These are phyloP conservation scores for Vanessa atalanta DNA, from an alignment of 1,140 invertebrate genomes.

Conservation along the genomic window DNA sequence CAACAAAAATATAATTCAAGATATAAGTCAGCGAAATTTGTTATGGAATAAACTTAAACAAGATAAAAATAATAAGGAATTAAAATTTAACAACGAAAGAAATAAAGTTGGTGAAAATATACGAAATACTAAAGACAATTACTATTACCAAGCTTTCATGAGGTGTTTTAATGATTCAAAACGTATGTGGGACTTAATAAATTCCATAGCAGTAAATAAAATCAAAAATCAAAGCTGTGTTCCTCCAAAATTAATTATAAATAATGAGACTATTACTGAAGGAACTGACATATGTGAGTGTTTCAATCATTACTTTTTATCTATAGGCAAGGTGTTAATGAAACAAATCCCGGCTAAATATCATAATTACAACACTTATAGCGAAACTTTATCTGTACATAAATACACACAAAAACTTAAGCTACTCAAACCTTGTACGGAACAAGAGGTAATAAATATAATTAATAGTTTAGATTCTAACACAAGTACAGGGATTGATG, in stretches of 20 bases:
- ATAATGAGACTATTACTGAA: constrained; percentile 14
- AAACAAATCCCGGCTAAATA: constrained; percentile 8
- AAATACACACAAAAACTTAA: constrained; percentile 10
- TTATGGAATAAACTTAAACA: constrained; percentile 3
- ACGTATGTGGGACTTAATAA: constrained; percentile 5
- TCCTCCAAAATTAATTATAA: constrained; percentile 6
- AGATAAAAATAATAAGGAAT: constrained; percentile 7
- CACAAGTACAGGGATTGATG: constrained; percentile 14
- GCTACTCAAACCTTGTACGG: constrained; percentile 15
- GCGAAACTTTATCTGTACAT: background rate
- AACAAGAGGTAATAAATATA: constrained; percentile 23
- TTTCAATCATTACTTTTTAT: constrained; percentile 24
- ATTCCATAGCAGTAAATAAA: constrained; percentile 1
- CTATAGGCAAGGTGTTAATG: constrained; percentile 16
- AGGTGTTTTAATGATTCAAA: constrained; percentile 6
- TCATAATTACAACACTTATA: constrained; percentile 4
- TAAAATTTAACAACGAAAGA: constrained; percentile 4
- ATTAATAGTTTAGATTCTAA: constrained; percentile 17
- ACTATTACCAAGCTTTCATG: background rate
- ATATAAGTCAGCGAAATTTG: constrained; percentile 15
- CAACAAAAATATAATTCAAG: constrained; percentile 12
- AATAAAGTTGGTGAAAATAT: constrained; percentile 7
- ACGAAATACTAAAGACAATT: constrained; percentile 7
- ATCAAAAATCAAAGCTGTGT: background rate
- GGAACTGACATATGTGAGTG: constrained; percentile 17